phyloP scores from a whole-genome alignment of 2,888 invertebrate species.

The Lottia scabra region DNA sequence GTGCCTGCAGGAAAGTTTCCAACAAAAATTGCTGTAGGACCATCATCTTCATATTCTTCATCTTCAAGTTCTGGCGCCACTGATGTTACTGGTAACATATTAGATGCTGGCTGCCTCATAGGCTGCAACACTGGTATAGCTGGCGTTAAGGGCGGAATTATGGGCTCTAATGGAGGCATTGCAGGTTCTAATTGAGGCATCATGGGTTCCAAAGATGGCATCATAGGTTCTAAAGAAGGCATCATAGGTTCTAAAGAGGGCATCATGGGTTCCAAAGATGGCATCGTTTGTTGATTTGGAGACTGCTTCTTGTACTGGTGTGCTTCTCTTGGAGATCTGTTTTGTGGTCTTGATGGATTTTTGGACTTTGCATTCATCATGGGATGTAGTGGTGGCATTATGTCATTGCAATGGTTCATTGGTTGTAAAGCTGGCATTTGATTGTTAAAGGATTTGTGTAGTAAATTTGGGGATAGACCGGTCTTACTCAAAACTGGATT shows the following conservation, averaged over 20 bases:
- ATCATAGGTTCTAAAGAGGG: conserved; percentile 5
- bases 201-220: not conserved
- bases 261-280: too few species aligned
- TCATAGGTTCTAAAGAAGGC: conserved; percentile 10
- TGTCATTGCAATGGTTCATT: conserved; percentile 5
- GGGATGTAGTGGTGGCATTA: not conserved
- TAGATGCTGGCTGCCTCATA: too few species aligned
- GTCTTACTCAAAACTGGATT: not conserved
- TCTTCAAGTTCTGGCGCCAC: too few species aligned
- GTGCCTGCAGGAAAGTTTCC: conserved; percentile 40
- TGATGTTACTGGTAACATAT: too few species aligned
- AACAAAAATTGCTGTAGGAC: conserved; percentile 24
- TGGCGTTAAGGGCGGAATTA: too few species aligned
- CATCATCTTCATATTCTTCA: not conserved
- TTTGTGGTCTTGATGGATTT: too few species aligned
- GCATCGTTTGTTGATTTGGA: not conserved
- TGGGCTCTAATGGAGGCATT: not conserved
- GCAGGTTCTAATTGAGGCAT: not conserved
- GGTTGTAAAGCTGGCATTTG: conserved; percentile 8
- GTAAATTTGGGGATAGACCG: not conserved
- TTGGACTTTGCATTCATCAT: not conserved
- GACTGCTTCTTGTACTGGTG: not conserved
- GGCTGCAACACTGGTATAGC: too few species aligned
- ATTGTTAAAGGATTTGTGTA: not conserved
- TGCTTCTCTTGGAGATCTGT: too few species aligned